Percentiles rank a stretch among this genome's conserved stretches.
phyloP scores from a whole-genome alignment of 2,888 invertebrate species.

The Caradrina kadenii region DNA sequence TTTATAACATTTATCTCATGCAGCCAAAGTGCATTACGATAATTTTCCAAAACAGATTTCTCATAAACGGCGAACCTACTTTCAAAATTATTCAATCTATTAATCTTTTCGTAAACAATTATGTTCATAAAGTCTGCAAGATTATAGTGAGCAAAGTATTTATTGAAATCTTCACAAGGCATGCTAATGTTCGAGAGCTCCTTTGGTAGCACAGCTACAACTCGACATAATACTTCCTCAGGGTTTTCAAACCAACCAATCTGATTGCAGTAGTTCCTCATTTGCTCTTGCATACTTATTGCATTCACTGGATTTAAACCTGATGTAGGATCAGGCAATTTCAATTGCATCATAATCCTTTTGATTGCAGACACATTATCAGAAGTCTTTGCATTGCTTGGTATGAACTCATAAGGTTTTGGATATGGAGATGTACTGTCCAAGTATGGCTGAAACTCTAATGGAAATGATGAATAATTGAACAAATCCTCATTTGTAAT shows the following conservation, averaged over 20 bases:
- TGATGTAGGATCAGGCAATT: constrained; percentile 87
- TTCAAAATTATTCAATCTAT: constrained; percentile 83
- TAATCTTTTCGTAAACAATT: constrained; percentile 89
- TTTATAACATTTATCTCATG: constrained; percentile 81
- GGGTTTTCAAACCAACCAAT: constrained; percentile 87
- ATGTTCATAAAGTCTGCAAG: constrained; percentile 90
- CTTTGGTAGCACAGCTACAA: constrained; percentile 83
- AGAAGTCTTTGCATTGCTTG: constrained; percentile 90
- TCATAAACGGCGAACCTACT: constrained; percentile 90
- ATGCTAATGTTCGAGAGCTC: constrained; percentile 81
- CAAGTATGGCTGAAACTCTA: constrained; percentile 91
- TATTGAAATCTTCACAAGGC: constrained; percentile 78
- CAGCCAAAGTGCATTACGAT: constrained; percentile 91
- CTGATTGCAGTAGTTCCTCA: constrained; percentile 87
- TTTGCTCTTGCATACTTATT: constrained; percentile 83
- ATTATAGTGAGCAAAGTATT: constrained; percentile 83
- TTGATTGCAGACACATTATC: constrained; percentile 88
- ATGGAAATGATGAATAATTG: constrained; percentile 92
- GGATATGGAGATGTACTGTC: constrained; percentile 89
- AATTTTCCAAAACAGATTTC: constrained; percentile 87
- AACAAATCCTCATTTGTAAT: constrained; percentile 91
- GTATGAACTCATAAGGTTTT: constrained; percentile 92
- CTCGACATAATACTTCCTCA: constrained; percentile 87
- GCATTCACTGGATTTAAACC: constrained; percentile 85
- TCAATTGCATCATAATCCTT: constrained; percentile 88